These are phyloP conservation scores for Rhinolophus sinicus DNA, from an alignment of 2,113 vertebrate species.

Conservation along the genomic window DNA sequence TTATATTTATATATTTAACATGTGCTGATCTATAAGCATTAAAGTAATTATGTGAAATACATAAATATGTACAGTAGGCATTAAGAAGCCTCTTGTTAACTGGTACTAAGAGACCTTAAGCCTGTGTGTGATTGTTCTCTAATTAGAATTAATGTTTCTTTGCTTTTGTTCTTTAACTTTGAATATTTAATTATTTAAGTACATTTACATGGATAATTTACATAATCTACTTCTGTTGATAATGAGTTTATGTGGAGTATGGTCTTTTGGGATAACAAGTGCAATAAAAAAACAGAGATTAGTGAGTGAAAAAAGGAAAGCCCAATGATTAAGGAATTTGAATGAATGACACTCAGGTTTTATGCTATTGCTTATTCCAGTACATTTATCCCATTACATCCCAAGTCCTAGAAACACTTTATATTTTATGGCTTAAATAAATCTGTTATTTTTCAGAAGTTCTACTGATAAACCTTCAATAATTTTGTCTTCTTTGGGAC, in stretches of 20 bases:
- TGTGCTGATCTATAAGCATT: slow-evolving; percentile 41
- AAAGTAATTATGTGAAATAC: slow-evolving; percentile 56
- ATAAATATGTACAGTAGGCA: background rate
- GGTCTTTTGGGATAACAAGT: slow-evolving; percentile 32
- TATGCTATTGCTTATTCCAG: background rate
- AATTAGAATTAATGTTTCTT: slow-evolving; percentile 60
- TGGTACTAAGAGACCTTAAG: background rate
- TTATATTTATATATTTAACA: slow-evolving; percentile 55
- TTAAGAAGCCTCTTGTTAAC: slow-evolving; percentile 35
- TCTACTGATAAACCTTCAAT: background rate
- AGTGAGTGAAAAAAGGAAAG: background rate
- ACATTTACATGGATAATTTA: slow-evolving; percentile 37
- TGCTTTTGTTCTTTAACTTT: slow-evolving; percentile 51
- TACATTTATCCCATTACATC: background rate
- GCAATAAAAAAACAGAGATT: background rate
- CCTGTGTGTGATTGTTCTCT: slow-evolving; percentile 21
- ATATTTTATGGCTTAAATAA: slow-evolving; percentile 28
- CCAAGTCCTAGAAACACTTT: background rate
- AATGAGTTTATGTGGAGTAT: slow-evolving; percentile 23
- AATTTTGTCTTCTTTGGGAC: background rate
- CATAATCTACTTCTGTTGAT: slow-evolving; percentile 7
- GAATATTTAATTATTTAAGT: slow-evolving; percentile 65
- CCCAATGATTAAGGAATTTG: background rate
- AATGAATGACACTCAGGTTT: background rate
- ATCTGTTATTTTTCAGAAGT: background rate